Conservation (phyloP, 1,140 invertebrate genomes). For the Chironomus tepperi region DNA sequence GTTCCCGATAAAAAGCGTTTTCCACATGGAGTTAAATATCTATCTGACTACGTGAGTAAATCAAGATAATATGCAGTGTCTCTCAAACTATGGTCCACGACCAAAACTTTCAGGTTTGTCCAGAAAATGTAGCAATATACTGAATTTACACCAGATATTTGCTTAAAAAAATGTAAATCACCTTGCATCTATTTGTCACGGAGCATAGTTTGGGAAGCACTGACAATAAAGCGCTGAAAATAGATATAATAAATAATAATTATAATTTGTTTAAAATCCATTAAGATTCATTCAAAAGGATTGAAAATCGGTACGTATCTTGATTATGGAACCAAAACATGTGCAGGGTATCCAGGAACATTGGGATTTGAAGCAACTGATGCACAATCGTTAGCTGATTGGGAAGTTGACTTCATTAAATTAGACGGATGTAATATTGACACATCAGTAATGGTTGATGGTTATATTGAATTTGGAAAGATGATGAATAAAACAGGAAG, state of each 20-base stretch:
- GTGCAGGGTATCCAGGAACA: slow-evolving; percentile 90
- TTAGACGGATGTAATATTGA: slow-evolving; percentile 90
- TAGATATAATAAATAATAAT: too few relatives aligned
- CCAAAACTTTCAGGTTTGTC: too few relatives aligned
- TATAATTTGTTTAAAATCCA: too few relatives aligned
- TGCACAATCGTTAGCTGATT: slow-evolving; percentile 87
- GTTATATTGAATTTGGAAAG: slow-evolving; percentile 84
- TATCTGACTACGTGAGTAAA: slow-evolving; percentile 78
- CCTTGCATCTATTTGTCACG: too few relatives aligned
- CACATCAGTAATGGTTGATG: slow-evolving; percentile 70
- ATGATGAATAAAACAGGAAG: slow-evolving; percentile 56
- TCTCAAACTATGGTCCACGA: too few relatives aligned
- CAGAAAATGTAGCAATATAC: too few relatives aligned
- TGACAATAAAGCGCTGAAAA: too few relatives aligned
- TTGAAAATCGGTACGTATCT: slow-evolving; percentile 97
- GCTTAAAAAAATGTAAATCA: too few relatives aligned
- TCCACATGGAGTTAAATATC: slow-evolving; percentile 68
- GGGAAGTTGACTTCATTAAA: slow-evolving; percentile 96
- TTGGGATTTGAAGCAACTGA: slow-evolving; percentile 75
- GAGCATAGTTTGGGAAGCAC: too few relatives aligned
- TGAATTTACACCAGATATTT: too few relatives aligned
- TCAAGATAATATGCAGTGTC: too few relatives aligned
- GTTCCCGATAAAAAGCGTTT: slow-evolving; percentile 67
- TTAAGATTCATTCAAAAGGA: slow-evolving; percentile 63
- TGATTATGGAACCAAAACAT: slow-evolving; percentile 92